Percentiles rank a stretch among this genome's conserved stretches.
Evolutionary conservation across 1,140 invertebrate species (phyloP).

Genomic region (Physella acuta): DNA sequence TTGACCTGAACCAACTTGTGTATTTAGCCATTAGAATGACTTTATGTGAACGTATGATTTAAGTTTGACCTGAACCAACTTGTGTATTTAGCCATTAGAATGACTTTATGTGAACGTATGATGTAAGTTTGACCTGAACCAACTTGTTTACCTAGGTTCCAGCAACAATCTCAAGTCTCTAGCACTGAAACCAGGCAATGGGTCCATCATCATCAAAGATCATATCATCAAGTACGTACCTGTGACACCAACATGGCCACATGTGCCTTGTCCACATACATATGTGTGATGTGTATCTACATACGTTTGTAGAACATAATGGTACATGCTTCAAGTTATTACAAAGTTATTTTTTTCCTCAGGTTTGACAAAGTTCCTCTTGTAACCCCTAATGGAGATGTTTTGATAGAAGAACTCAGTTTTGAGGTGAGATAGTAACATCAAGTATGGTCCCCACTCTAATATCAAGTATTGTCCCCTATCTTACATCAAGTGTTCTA

Average conservation of each 20-base stretch:
- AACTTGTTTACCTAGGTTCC: neutral
- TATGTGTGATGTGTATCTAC: neutral
- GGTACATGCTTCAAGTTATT: neutral
- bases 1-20: no score
- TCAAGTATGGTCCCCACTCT: no score
- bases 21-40: no score
- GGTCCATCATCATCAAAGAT: slow-evolving; percentile 81
- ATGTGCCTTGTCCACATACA: no score
- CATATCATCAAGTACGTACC: slow-evolving; percentile 74
- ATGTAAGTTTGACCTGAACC: no score
- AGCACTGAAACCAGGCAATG: slow-evolving; percentile 69
- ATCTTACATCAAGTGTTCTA: no score
- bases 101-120: no score
- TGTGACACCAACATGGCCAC: no score
- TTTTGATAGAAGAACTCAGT: slow-evolving; percentile 83
- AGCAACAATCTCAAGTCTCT: slow-evolving; percentile 2
- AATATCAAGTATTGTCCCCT: no score
- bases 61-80: no score
- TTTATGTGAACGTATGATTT: no score
- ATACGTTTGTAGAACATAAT: neutral
- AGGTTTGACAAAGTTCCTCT: slow-evolving; percentile 90
- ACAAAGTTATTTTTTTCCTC: slow-evolving; percentile 30
- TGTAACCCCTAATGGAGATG: slow-evolving; percentile 95
- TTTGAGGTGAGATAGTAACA: slow-evolving; percentile 85
- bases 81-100: no score